These are phyloP conservation scores for Athalia rosae DNA, from an alignment of 2,888 invertebrate species.

Conservation along the genomic window DNA sequence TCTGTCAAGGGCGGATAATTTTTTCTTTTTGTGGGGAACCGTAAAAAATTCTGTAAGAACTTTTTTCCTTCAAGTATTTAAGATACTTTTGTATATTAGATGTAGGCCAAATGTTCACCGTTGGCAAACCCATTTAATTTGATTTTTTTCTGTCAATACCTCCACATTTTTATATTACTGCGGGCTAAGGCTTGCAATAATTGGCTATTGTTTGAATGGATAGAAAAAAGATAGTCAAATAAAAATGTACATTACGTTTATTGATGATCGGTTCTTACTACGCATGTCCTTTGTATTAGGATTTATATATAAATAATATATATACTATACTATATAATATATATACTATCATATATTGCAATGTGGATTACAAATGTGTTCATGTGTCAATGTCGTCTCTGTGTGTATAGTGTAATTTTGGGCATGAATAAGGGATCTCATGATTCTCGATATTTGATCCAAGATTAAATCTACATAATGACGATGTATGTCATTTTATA, in stretches of 20 bases:
- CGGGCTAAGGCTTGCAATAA: not conserved
- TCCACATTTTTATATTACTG: too few relatives aligned
- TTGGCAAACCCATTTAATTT: too few relatives aligned
- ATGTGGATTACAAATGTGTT: constrained; percentile 63
- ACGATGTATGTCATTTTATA: constrained; percentile 48
- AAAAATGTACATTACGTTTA: constrained; percentile 72
- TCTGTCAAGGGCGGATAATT: not conserved
- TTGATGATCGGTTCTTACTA: constrained; percentile 63
- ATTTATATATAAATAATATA: not conserved
- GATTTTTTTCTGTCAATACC: too few relatives aligned
- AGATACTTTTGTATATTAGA: too few relatives aligned
- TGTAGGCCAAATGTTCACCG: too few relatives aligned
- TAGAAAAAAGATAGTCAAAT: constrained; percentile 6
- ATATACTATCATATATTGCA: constrained; percentile 57
- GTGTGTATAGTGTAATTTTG: constrained; percentile 47
- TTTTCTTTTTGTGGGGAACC: not conserved
- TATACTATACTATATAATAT: not conserved
- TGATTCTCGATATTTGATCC: too few relatives aligned
- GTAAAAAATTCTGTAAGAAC: not conserved
- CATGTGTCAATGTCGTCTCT: constrained; percentile 1
- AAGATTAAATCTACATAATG: not conserved
- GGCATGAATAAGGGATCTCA: constrained; percentile 30
- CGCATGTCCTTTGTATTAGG: constrained; percentile 56
- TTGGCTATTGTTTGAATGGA: not conserved
- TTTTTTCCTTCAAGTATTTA: not conserved